Conservation (phyloP, 2,888 invertebrate species). For the Antitype chi region DNA sequence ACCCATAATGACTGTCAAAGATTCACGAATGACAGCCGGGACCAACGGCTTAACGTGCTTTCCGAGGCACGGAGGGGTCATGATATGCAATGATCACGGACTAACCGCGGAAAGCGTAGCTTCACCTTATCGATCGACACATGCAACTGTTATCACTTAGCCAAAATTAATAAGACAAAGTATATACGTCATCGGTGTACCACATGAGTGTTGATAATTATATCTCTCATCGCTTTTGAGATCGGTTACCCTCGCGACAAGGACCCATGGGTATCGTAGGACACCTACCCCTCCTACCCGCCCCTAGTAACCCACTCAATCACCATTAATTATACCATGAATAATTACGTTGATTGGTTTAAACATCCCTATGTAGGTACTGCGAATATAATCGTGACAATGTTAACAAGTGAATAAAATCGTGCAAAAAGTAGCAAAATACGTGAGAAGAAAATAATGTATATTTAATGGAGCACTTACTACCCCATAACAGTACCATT, state of each 20-base stretch:
- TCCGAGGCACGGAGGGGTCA: too few relatives aligned
- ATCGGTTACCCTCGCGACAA: constrained; percentile 20
- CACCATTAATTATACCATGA: constrained; percentile 56
- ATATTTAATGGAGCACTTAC: constrained; percentile 40
- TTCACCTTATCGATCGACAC: too few relatives aligned
- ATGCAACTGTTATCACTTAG: too few relatives aligned
- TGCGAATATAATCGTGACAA: constrained; percentile 13
- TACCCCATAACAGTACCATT: constrained; percentile 38
- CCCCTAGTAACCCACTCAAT: constrained; percentile 46
- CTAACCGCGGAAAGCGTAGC: too few relatives aligned
- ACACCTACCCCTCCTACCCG: constrained; percentile 43
- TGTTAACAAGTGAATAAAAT: not conserved
- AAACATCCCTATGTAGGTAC: constrained; percentile 1
- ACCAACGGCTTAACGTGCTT: too few relatives aligned
- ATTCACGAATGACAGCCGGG: too few relatives aligned
- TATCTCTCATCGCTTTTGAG: constrained; percentile 30
- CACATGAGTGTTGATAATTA: constrained; percentile 39
- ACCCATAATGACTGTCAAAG: too few relatives aligned
- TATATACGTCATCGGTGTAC: not conserved
- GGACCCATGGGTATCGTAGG: constrained; percentile 32
- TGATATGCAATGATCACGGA: too few relatives aligned
- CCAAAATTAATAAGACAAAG: not conserved
- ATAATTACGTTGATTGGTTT: constrained; percentile 49
- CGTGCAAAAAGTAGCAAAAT: not conserved
- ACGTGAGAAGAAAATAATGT: constrained; percentile 31